Base-by-base conservation (phyloP, 2,888 invertebrate genomes). In the Pyralis farinalis region DNA sequence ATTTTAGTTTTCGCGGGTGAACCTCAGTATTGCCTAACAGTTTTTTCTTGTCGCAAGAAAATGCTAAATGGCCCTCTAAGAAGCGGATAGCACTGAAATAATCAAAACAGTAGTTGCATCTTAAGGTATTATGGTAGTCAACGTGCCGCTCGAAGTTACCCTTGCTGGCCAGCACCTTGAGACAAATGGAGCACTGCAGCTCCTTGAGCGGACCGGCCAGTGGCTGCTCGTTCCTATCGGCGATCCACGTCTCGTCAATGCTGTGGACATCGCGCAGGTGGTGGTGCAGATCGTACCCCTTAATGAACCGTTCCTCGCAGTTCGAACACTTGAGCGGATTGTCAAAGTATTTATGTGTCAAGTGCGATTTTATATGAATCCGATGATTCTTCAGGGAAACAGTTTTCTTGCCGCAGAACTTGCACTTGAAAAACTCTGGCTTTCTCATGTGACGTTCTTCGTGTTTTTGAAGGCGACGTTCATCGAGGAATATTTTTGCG, bases 51-150 rank as follows among this genome's bases (percentile, higher is more conserved):
- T 84, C 80, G 51, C 90, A 90, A 34, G 74, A 71, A 53, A 81
- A 89, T 0, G 70, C 67, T n/a, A 87, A 51, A 47, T 90, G 90
- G 0, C 89, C 89, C 43, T 89, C 88, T 12, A 89, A 59, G 64
- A 89, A 90, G 30, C 78, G 62, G 28, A 75, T 67, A 3, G 77
- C 66, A 53, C 75, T 82, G 56, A 90, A 90, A 62, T 80, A 85
- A 37, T 85, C 84, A 44, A 76, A 85, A 57, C 90, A 90, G 55
- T 90, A 90, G 61, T 89, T 89, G 58, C 90, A 90, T 10, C 89
- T 58, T 36, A 90, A 57, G 0, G 83, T 69, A 53, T 90, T 90
- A 61, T 90, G 90, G 51, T 86, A 89, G 51, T 89, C 88, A 29
- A 90, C 65, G 49, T 90, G 90, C 16, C 88, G 67, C 49, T 89